Base-by-base conservation (phyloP, 2,113 vertebrate species). In the Macquaria ambigua region DNA sequence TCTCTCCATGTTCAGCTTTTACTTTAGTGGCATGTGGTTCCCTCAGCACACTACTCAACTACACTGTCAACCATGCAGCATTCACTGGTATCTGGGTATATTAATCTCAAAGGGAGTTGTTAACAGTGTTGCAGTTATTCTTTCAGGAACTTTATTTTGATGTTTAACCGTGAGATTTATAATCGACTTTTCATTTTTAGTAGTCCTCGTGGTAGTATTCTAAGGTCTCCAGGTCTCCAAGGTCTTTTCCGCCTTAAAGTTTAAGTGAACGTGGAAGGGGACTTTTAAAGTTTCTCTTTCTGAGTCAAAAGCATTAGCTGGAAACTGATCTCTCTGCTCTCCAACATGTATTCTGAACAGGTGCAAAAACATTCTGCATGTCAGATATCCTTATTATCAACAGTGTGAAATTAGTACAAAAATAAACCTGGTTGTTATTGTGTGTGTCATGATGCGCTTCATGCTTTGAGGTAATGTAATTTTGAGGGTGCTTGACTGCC, bases 321-420 rank as follows among this genome's bases (percentile, higher is more conserved):
- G 31, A 69, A 15, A 61, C 8, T 6, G 3, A 53, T 39, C 34
- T 53, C 23, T 37, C 25, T 56, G 37, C 52, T 31, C 11, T 8
- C 37, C 48, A 21, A 64, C 66, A 31, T 62, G 76, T 75, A 76
- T 63, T 80, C 66, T 6, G 11, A 83, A 63, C 72, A 63, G 72
- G 62, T 73, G 68, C 46, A 18, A 46, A 66, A 73, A 83, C 18
- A 59, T 2, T 55, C 83, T 55, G 37, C 28, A 6, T 1, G 58
- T 82, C 43, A 72, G 23, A 83, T 77, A 11, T 50, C 67, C 8
- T 62, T 46, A 56, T 79, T n/a, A 77, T 59, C 39, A 74, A 12
- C 58, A 10, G 31, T 25, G 64, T 81, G 69, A 72, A 68, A 77
- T 81, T 23, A 50, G 64, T 11, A 15, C 12, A 8, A 53, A 76